Base-by-base conservation (phyloP, 1,140 invertebrate species). In the Muscidifurax raptorellus region DNA sequence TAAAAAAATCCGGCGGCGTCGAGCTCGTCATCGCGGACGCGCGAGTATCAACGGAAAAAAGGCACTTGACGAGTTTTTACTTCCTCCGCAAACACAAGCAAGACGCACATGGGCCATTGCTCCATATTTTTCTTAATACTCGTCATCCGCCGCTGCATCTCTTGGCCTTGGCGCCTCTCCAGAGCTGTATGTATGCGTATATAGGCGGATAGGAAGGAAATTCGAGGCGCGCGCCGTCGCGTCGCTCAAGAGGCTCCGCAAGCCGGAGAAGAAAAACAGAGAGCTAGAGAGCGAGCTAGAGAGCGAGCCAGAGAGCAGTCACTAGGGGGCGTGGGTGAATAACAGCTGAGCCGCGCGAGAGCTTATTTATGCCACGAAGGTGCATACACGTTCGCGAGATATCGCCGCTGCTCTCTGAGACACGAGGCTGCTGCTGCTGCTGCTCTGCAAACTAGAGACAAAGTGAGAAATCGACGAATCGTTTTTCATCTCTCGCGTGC, bases 381-480 rank as follows among this genome's bases (percentile, higher is more conserved):
- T 44, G 36, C 52, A 69, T 15, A 67, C 59, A 80, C 32, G 27
- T 22, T 18, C 22, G 78, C 59, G 30, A 67, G 80, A 77, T 75
- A 36, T 83, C 78, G 44, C 22, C 36, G n/a, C 47, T 30, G 27
- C 52, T 59, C 7, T 59, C 52, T 18, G 52, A 9, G 18, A 77
- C 27, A 76, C 32, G 28, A 30, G 27, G 3, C 2, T n/a, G 52
- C 52, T 59, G 18, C 52, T n/a, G 22, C 52, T n/a, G 52, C 52
- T n/a, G 52, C 52, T 66, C 32, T 7, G 44, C 75, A 67, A 36
- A 78, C 47, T 27, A 69, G 75, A 59, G 44, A 79, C 83, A n/a
- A 85, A 77, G 64, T 77, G 84, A 85, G 74, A 85, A 85, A 76
- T 85, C 84, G 79, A 71, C 79, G 59, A 69, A 71, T 77, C 77